These are phyloP conservation scores for Spheniscus humboldti DNA, from an alignment of 2,797 vertebrate species.

Conservation along the genomic window DNA sequence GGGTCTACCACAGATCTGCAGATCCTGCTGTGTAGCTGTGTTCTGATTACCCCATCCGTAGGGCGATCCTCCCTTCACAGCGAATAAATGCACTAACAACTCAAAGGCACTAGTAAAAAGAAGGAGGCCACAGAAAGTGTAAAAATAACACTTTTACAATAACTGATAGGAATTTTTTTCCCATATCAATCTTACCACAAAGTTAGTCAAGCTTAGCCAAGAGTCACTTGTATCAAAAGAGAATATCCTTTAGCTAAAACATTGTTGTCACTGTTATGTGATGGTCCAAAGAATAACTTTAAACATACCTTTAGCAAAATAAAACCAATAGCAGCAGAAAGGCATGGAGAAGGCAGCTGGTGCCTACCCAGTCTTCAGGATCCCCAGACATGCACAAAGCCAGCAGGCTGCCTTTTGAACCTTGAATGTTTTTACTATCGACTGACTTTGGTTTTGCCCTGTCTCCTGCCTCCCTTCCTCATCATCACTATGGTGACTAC, in stretches of 20 bases:
- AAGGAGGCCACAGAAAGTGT: not conserved
- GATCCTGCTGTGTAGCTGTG: not conserved
- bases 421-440: not conserved
- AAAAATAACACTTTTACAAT: too few species aligned
- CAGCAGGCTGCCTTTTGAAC: constrained; percentile 3
- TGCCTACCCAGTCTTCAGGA: not conserved
- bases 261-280: not conserved
- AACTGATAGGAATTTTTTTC: not conserved
- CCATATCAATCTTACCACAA: not conserved
- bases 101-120: not conserved
- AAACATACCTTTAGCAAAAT: not conserved
- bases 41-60: not conserved
- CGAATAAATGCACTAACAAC: not conserved
- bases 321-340: not conserved
- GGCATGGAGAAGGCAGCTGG: not conserved
- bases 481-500: constrained; percentile 55
- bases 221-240: not conserved
- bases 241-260: not conserved
- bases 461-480: not conserved
- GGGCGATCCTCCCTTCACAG: not conserved
- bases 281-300: not conserved
- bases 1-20: not conserved
- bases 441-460: not conserved
- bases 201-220: not conserved
- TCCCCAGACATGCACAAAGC: not conserved